These are phyloP conservation scores for Phylloscopus trochilus DNA, from an alignment of 2,113 vertebrate species.

Conservation along the genomic window DNA sequence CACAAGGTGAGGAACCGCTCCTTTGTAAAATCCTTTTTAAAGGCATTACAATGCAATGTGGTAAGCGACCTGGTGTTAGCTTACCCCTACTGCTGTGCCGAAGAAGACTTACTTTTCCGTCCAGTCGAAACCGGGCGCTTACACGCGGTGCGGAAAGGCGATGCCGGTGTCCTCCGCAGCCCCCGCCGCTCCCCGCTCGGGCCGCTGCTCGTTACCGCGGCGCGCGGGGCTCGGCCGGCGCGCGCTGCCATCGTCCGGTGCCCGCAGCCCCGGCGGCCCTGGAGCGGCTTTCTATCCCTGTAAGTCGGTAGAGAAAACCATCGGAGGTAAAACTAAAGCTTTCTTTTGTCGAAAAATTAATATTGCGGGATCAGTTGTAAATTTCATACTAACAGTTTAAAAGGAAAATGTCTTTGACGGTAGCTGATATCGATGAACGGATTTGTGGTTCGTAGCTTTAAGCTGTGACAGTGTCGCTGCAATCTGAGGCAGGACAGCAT, in stretches of 20 bases:
- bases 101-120: neutral
- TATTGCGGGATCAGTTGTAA: neutral
- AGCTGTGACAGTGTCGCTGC: neutral
- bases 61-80: neutral
- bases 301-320: neutral
- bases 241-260: neutral
- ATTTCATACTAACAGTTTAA: neutral
- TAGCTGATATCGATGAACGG: neutral
- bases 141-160: neutral
- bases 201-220: fast-evolving
- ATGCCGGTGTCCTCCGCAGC: neutral
- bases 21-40: neutral
- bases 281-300: neutral
- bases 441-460: neutral
- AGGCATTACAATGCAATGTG: neutral
- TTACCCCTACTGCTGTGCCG: neutral
- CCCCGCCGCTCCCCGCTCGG: no score
- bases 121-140: neutral
- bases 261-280: neutral
- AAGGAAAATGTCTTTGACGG: neutral
- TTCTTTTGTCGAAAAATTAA: neutral
- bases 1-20: neutral
- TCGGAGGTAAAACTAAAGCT: neutral
- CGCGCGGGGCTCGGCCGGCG: no score
- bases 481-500: neutral